Evolutionary conservation across 2,888 invertebrate species (phyloP).

Genomic region (Eulithis prunata): DNA sequence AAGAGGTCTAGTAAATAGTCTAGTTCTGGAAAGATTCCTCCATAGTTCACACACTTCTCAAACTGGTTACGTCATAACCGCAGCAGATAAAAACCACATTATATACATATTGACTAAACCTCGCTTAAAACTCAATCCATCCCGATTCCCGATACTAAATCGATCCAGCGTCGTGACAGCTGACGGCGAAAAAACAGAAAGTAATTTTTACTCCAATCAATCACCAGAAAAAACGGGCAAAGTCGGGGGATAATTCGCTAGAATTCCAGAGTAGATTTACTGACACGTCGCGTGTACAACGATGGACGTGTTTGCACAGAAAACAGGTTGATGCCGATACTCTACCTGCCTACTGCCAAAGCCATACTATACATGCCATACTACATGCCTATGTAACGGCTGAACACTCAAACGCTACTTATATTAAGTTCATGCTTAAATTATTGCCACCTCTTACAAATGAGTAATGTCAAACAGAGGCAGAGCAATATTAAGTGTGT

Average conservation of each 20-base stretch:
- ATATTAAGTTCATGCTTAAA: too few species aligned
- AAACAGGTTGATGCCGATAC: slow-evolving; percentile 2
- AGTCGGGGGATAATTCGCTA: slow-evolving; percentile 80
- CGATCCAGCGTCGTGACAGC: slow-evolving; percentile 53
- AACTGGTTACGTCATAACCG: background rate
- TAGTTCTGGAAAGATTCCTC: too few species aligned
- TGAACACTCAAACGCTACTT: too few species aligned
- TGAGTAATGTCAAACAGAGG: too few species aligned
- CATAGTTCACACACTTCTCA: background rate
- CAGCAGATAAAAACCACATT: slow-evolving; percentile 15
- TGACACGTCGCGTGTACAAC: slow-evolving; percentile 65
- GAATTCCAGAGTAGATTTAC: slow-evolving; percentile 82
- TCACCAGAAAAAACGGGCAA: slow-evolving; percentile 77
- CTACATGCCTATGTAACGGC: too few species aligned
- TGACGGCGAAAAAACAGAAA: slow-evolving; percentile 67
- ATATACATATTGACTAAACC: slow-evolving; percentile 25
- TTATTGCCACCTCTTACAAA: too few species aligned
- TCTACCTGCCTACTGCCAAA: background rate
- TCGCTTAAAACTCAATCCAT: slow-evolving; percentile 58
- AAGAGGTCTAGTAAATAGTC: too few species aligned
- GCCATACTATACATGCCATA: too few species aligned
- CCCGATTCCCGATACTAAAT: slow-evolving; percentile 53
- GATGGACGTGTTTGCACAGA: slow-evolving; percentile 20
- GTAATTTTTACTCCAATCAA: slow-evolving; percentile 82
- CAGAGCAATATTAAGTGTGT: too few species aligned